These are phyloP conservation scores for Melanotaenia trifasciata DNA, from an alignment of 2,797 vertebrate genomes.

Conservation along the genomic window DNA sequence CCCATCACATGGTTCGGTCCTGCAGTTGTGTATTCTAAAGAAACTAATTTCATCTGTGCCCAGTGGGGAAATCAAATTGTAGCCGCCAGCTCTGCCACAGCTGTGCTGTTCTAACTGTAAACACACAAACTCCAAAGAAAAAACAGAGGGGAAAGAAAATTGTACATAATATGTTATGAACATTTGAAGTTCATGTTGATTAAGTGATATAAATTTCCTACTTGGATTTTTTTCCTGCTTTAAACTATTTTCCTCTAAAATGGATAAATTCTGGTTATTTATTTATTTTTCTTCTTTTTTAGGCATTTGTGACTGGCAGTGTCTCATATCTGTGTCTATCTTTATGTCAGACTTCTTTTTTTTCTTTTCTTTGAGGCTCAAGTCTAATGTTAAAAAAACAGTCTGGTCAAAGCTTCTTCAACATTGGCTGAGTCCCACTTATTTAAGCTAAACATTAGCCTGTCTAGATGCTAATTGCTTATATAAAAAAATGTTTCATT, in stretches of 20 bases:
- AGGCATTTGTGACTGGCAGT: too few relatives aligned
- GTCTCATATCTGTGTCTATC: not conserved
- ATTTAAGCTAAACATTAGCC: not conserved
- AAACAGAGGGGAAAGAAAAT: conserved; percentile 7
- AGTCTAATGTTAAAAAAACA: not conserved
- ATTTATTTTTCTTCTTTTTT: too few relatives aligned
- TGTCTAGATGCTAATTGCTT: too few relatives aligned
- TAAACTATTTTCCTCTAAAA: too few relatives aligned
- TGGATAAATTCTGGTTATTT: too few relatives aligned
- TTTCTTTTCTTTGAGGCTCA: not conserved
- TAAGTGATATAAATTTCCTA: conserved; percentile 45
- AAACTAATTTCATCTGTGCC: conserved; percentile 43
- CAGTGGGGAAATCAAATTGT: conserved; percentile 45
- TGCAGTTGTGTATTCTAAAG: conserved; percentile 8
- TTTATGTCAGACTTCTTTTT: not conserved
- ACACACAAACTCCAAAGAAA: conserved; percentile 30
- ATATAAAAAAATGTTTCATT: too few relatives aligned
- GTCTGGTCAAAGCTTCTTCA: not conserved
- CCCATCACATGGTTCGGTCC: not conserved
- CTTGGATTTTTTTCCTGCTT: too few relatives aligned
- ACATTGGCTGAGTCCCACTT: not conserved
- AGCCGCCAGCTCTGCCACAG: conserved; percentile 24
- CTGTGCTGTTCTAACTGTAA: conserved; percentile 27
- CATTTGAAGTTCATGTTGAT: conserved; percentile 44
- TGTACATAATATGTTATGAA: conserved; percentile 35